Percentiles rank a stretch among this genome's conserved stretches.
These are phyloP conservation scores for Stenichneumon culpator DNA, from an alignment of 2,888 invertebrate species.

Conservation along the genomic window DNA sequence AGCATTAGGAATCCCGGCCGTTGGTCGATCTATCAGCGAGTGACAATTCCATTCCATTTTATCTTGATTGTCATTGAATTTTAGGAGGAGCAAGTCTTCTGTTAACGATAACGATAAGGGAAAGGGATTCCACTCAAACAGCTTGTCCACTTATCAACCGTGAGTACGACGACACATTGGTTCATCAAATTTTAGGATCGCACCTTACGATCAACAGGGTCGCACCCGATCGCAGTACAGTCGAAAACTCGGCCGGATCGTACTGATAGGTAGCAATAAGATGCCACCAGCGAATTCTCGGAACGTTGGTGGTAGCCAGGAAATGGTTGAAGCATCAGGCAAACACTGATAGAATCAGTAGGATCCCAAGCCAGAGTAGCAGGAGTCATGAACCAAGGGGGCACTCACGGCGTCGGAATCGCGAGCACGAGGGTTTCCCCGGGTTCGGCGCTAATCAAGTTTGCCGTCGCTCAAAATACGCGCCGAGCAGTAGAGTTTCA, in stretches of 20 bases:
- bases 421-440: constrained; percentile 20
- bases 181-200: too few species aligned
- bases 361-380: not conserved
- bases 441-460: constrained; percentile 65
- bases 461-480: constrained; percentile 63
- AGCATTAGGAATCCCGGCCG: not conserved
- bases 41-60: not conserved
- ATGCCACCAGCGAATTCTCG: not conserved
- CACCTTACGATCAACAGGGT: too few species aligned
- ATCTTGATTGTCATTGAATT: not conserved
- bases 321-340: not conserved
- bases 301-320: not conserved
- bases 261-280: not conserved
- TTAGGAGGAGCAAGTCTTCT: not conserved
- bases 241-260: not conserved
- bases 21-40: not conserved
- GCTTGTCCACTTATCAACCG: too few species aligned
- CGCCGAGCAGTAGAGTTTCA: constrained; percentile 49
- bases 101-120: too few species aligned
- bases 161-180: too few species aligned
- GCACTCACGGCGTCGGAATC: constrained; percentile 23
- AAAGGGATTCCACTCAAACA: too few species aligned
- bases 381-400: constrained; percentile 1
- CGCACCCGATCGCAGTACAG: too few species aligned
- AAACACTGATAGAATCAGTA: constrained; percentile 7